Evolutionary conservation across 2,113 vertebrate genomes (phyloP), one percentile per base, ranked within the genome.

Genomic region (Chinchilla lanigera): DNA sequence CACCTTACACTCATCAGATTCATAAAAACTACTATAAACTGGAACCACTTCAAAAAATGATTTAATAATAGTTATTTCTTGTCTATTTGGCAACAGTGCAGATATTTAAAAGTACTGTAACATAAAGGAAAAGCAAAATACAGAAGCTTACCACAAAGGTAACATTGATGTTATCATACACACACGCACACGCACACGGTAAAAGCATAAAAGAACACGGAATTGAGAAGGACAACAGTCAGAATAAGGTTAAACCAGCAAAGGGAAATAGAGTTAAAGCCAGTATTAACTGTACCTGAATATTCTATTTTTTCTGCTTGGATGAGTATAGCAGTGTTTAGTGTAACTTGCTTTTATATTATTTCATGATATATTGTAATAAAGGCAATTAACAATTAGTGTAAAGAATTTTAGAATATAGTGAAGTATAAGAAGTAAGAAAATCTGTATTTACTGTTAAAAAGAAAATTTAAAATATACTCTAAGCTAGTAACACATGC

Each of bases 1-100:
- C 30, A 75, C 5, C 77, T 95, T 63, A 61, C 0, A 61, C 3
- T 17, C 67, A 89, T 41, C 75, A 84, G 24, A 86, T 41, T 90
- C 44, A 28, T 90, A 96, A 92, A 95, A 97, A 90, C 92, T 9
- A 89, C 50, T 96, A 94, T 85, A 96, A 71, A 90, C 1, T 58
- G 1, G 2, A 95, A 93, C 28, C 20, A 94, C 28, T 77, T 81
- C 41, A 50, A 96, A 96, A 58, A 94, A 83, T 94, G 28, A 87
- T 28, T n/a, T 86, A 26, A 20, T 61, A 80, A 60, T 30, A 50
- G 30, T 47, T 61, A 86, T 22, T 56, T 89, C 33, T 81, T 54
- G n/a, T n/a, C 52, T 86, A 77, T 19, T 58, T 88, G 38, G 54
- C 73, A 92, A 82, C 26, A 56, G 12, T 56, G 61, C 86, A 78